These are phyloP conservation scores for Jacana jacana DNA, from an alignment of 2,113 vertebrate genomes.

Conservation along the genomic window DNA sequence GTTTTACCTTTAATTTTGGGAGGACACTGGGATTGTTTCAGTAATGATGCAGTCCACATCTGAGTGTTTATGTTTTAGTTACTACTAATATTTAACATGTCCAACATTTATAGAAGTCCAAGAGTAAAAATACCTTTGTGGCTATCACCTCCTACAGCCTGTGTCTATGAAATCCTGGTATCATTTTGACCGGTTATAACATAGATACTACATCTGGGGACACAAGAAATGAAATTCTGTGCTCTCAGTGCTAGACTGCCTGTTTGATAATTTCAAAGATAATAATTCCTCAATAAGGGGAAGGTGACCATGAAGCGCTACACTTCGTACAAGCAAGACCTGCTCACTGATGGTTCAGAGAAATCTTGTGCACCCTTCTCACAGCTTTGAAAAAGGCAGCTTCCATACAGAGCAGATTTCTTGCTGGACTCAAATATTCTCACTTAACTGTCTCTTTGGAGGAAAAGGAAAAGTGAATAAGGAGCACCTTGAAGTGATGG, in stretches of 20 bases:
- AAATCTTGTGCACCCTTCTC: background rate
- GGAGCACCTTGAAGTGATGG: slow-evolving; percentile 12
- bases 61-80: background rate
- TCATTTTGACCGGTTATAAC: background rate
- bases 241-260: background rate
- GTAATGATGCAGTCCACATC: background rate
- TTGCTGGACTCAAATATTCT: background rate
- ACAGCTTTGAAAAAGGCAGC: background rate
- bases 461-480: background rate
- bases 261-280: background rate
- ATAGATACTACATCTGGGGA: background rate
- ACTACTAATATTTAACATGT: background rate
- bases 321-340: background rate
- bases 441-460: background rate
- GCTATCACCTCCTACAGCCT: background rate
- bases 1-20: background rate
- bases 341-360: background rate
- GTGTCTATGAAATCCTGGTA: background rate
- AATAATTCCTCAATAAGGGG: background rate
- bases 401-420: background rate
- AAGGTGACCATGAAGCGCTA: background rate
- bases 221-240: background rate
- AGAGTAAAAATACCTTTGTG: background rate
- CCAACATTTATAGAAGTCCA: background rate
- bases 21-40: background rate